A percentile compares a stretch with the other conserved stretches of the same genome.
These are phyloP conservation scores for Eupithecia subumbrata DNA, from an alignment of 2,888 invertebrate species.

Conservation along the genomic window DNA sequence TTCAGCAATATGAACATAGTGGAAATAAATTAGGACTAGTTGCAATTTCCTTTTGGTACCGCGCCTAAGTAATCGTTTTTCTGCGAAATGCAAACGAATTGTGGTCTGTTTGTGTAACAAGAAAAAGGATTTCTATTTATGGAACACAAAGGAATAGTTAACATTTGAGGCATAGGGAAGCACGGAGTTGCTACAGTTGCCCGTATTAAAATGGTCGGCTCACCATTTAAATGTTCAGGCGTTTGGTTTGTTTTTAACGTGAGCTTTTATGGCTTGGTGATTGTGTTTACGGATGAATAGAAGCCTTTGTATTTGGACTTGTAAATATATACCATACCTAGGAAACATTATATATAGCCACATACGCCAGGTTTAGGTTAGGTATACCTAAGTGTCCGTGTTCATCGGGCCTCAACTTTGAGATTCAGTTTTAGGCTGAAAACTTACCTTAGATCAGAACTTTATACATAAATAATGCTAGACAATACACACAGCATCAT, in stretches of 20 bases:
- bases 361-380: neutral
- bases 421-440: no score
- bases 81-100: conserved; percentile 42
- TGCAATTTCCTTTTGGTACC: conserved; percentile 24
- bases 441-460: no score
- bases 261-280: conserved; percentile 1
- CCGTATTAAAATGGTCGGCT: conserved; percentile 16
- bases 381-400: no score
- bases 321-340: neutral
- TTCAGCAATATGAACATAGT: conserved; percentile 36
- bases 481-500: no score
- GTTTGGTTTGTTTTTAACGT: conserved; percentile 17
- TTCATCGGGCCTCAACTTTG: no score
- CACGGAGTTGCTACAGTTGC: conserved; percentile 13
- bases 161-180: conserved; percentile 32
- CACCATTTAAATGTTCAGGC: conserved; percentile 22
- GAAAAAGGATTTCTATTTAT: conserved; percentile 43
- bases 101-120: conserved; percentile 38
- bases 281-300: conserved; percentile 3
- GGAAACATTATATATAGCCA: neutral
- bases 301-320: neutral
- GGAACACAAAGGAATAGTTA: conserved; percentile 43
- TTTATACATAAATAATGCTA: no score
- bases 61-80: conserved; percentile 36
- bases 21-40: conserved; percentile 37